These are phyloP conservation scores for Lontra canadensis DNA, from an alignment of 2,113 vertebrate genomes.

Conservation along the genomic window DNA sequence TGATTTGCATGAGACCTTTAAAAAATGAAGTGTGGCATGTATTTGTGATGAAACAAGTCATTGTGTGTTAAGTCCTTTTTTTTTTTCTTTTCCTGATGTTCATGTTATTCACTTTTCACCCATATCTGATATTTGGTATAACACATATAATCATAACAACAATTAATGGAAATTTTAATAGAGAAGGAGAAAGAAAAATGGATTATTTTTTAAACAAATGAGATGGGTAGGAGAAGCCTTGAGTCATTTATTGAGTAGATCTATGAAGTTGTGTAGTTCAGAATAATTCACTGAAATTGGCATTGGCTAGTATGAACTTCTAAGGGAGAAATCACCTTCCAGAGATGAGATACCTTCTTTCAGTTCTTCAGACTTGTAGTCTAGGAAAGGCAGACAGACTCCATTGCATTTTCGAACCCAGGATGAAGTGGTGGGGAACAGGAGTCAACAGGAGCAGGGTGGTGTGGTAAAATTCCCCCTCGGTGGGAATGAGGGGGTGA, in stretches of 20 bases:
- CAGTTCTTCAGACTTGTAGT: not conserved
- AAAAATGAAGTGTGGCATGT: not conserved
- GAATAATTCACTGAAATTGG: not conserved
- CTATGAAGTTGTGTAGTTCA: not conserved
- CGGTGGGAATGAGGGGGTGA: not conserved
- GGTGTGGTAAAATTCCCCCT: not conserved
- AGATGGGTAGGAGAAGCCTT: not conserved
- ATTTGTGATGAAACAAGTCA: conserved; percentile 12
- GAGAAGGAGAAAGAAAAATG: not conserved
- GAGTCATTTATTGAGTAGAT: not conserved
- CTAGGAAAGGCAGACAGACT: not conserved
- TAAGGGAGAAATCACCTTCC: not conserved
- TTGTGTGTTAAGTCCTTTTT: not conserved
- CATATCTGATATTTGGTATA: not conserved
- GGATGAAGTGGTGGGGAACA: not conserved
- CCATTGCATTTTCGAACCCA: not conserved
- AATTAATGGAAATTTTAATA: not conserved
- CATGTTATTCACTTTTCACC: not conserved
- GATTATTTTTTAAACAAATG: not conserved
- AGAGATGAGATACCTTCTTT: not conserved
- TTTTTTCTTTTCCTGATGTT: not conserved
- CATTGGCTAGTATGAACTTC: not conserved
- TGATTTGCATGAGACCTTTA: not conserved
- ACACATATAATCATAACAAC: not conserved
- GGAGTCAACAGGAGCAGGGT: not conserved